Evolutionary conservation across 1,140 invertebrate species (phyloP).

Genomic region (Heliconius hermathena): DNA sequence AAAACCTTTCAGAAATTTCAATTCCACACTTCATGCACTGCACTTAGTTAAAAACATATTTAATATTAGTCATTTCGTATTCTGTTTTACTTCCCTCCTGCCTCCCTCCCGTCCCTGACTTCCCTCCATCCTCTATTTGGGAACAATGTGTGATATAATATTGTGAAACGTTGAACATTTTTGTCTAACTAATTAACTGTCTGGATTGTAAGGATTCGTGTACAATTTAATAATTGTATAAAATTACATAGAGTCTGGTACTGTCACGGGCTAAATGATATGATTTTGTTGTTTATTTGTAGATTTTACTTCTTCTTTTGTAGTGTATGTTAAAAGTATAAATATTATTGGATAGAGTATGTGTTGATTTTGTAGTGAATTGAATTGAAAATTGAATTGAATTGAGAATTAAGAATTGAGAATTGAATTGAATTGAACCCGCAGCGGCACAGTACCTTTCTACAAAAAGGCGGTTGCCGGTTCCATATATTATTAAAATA

Average conservation of each 20-base stretch:
- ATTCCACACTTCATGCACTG: slow-evolving; percentile 11
- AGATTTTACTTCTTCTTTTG: background rate
- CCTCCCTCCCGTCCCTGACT: background rate
- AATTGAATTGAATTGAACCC: too few relatives aligned
- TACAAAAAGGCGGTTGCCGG: too few relatives aligned
- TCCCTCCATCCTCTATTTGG: background rate
- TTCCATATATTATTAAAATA: too few relatives aligned
- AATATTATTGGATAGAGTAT: too few relatives aligned
- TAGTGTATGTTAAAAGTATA: background rate
- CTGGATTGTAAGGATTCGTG: slow-evolving; percentile 1
- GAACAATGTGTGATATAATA: slow-evolving; percentile 1
- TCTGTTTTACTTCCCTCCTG: background rate
- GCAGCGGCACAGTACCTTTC: too few relatives aligned
- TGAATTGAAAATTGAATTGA: too few relatives aligned
- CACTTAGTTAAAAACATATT: slow-evolving; percentile 15
- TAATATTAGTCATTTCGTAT: slow-evolving; percentile 11
- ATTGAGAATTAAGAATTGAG: too few relatives aligned
- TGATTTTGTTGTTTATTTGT: background rate
- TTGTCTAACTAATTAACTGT: slow-evolving; percentile 12
- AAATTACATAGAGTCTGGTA: background rate
- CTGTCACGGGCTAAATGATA: slow-evolving; percentile 1
- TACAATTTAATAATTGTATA: slow-evolving; percentile 8
- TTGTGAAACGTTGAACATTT: slow-evolving; percentile 4
- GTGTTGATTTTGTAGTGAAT: too few relatives aligned
- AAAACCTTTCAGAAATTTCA: slow-evolving; percentile 5